Evolutionary conservation across 2,797 vertebrate species (phyloP).

Genomic region (Fistularia tabacaria): DNA sequence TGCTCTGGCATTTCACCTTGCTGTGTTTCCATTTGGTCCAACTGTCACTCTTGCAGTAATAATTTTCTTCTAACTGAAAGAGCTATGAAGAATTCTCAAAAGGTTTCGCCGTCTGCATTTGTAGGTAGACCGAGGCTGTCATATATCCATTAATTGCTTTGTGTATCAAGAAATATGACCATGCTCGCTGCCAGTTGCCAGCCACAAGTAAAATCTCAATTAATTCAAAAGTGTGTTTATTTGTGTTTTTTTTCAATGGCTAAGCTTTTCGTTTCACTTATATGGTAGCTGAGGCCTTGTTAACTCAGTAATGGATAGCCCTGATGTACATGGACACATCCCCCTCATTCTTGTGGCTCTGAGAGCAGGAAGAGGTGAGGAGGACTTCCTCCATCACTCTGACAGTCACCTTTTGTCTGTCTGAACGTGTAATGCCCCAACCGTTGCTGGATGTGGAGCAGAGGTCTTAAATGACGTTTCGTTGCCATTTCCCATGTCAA

Average conservation of each 20-base stretch:
- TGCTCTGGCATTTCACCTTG: too few species aligned
- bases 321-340: conserved; percentile 52
- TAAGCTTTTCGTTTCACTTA: conserved; percentile 55
- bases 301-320: conserved; percentile 78
- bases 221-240: conserved; percentile 44
- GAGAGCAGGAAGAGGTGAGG: conserved; percentile 73
- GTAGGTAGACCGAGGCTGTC: conserved; percentile 44
- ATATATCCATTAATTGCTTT: conserved; percentile 30
- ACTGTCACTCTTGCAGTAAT: too few species aligned
- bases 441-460: conserved; percentile 23
- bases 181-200: conserved; percentile 39
- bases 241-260: conserved; percentile 49
- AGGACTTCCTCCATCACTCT: conserved; percentile 75
- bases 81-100: conserved; percentile 28
- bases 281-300: conserved; percentile 51
- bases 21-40: too few species aligned
- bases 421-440: conserved; percentile 58
- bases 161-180: conserved; percentile 53
- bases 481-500: conserved; percentile 81
- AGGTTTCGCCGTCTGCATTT: conserved; percentile 53
- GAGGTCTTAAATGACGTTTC: conserved; percentile 53
- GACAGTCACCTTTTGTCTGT: conserved; percentile 67
- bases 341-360: conserved; percentile 69
- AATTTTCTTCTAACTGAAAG: background rate
- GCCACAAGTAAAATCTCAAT: conserved; percentile 14